A percentile compares a stretch with the other conserved stretches of the same genome.
These are phyloP conservation scores for Heterohyrax brucei DNA, from an alignment of 2,797 vertebrate genomes.

Conservation along the genomic window DNA sequence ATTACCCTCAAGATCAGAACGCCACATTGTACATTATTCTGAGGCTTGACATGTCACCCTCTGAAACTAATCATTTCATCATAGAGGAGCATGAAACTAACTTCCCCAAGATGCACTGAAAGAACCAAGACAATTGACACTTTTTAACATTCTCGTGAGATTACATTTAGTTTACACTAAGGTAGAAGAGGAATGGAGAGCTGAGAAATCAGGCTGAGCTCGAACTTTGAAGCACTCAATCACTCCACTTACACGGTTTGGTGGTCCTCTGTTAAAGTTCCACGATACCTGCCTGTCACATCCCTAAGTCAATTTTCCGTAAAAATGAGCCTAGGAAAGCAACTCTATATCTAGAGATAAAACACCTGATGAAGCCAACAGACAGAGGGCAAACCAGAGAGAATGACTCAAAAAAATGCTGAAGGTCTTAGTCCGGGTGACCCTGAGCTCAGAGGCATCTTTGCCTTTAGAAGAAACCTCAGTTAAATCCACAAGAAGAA, in stretches of 20 bases:
- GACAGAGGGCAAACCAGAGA: not conserved
- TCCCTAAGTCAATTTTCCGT: constrained; percentile 5
- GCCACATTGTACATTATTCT: not conserved
- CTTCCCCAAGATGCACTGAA: not conserved
- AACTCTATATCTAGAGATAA: not conserved
- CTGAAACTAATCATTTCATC: constrained; percentile 85
- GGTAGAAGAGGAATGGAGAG: constrained; percentile 38
- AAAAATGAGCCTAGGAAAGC: not conserved
- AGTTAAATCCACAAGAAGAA: constrained; percentile 22
- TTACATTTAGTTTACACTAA: constrained; percentile 33
- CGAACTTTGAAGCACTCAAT: constrained; percentile 66
- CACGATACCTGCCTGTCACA: not conserved
- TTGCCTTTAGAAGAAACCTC: not conserved
- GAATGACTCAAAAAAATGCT: not conserved
- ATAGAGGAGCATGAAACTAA: constrained; percentile 74
- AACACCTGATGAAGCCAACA: not conserved
- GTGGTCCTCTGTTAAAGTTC: not conserved
- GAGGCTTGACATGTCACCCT: constrained; percentile 77
- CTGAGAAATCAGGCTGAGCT: constrained; percentile 50
- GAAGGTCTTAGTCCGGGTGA: not conserved
- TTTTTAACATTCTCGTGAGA: not conserved
- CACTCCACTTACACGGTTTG: not conserved
- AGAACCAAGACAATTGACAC: not conserved
- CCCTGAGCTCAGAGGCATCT: not conserved
- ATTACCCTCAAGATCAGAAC: constrained; percentile 76